Percentiles rank a stretch among this genome's conserved stretches.
Evolutionary conservation across 2,797 vertebrate genomes (phyloP).

Genomic region (Merluccius polli): DNA sequence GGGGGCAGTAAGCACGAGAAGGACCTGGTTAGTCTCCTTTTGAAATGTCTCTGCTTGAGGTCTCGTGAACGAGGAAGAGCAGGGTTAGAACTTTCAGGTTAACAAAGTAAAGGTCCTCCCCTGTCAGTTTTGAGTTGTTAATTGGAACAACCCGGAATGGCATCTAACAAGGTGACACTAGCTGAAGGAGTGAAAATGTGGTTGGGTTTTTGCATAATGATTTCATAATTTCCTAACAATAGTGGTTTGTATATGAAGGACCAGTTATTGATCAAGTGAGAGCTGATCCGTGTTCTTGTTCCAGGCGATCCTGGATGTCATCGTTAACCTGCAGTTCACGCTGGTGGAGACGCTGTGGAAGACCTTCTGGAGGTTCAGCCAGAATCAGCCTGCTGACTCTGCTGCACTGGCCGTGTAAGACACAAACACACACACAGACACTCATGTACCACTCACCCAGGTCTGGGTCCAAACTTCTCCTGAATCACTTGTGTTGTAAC

Average conservation of each 20-base stretch:
- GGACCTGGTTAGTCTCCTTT: too few species aligned
- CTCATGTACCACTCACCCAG: not conserved
- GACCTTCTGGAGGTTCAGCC: constrained; percentile 91
- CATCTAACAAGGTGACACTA: not conserved
- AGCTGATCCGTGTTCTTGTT: not conserved
- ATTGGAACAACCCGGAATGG: not conserved
- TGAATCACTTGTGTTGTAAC: not conserved
- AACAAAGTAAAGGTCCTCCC: not conserved
- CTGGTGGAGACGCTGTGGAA: constrained; percentile 94
- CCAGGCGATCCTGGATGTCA: constrained; percentile 91
- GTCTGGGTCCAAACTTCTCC: not conserved
- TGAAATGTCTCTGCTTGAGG: not conserved
- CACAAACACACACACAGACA: constrained; percentile 3
- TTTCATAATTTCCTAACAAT: not conserved
- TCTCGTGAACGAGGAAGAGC: not conserved
- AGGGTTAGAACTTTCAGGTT: not conserved
- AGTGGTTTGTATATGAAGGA: not conserved
- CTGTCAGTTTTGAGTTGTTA: not conserved
- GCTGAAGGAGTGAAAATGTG: not conserved
- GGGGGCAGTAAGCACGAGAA: too few species aligned
- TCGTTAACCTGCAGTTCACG: constrained; percentile 93
- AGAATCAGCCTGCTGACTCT: constrained; percentile 79
- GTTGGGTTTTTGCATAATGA: not conserved
- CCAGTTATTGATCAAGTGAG: not conserved
- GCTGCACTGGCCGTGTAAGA: constrained; percentile 81